Conservation (phyloP, 2,113 vertebrate species). For the Rhinoderma darwinii region DNA sequence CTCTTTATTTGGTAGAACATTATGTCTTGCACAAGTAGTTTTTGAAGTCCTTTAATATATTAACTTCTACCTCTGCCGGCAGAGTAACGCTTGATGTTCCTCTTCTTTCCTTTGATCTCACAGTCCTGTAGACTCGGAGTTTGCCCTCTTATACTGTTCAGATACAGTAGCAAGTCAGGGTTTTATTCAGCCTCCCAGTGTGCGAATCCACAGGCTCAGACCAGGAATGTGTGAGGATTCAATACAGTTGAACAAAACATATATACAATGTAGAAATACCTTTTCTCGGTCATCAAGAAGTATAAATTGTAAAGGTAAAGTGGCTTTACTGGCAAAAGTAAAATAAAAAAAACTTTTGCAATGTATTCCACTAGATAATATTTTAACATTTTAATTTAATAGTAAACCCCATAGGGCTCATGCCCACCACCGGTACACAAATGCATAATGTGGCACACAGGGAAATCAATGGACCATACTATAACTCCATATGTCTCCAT, state of each 20-base stretch:
- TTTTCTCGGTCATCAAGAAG: background rate
- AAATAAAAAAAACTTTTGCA: background rate
- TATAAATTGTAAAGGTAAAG: background rate
- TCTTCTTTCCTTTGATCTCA: conserved; percentile 18
- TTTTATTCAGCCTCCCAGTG: conserved; percentile 11
- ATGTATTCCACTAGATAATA: background rate
- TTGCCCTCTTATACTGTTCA: conserved; percentile 22
- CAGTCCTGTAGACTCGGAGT: conserved; percentile 22
- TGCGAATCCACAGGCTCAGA: background rate
- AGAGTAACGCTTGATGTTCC: conserved; percentile 18
- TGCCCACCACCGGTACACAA: too few relatives aligned
- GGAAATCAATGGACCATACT: too few relatives aligned
- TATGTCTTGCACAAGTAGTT: conserved; percentile 29
- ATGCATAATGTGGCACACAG: too few relatives aligned
- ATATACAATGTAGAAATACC: background rate
- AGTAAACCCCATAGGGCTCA: too few relatives aligned
- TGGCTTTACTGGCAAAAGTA: background rate
- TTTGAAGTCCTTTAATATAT: conserved; percentile 44
- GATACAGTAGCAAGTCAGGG: background rate
- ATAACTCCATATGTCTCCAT: too few relatives aligned
- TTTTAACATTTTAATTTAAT: background rate
- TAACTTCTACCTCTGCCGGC: conserved; percentile 30
- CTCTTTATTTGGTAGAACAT: conserved; percentile 7
- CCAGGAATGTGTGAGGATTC: background rate
- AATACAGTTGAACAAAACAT: background rate